Conservation (phyloP, 2,888 invertebrate genomes). For the Camponotus fellah region DNA sequence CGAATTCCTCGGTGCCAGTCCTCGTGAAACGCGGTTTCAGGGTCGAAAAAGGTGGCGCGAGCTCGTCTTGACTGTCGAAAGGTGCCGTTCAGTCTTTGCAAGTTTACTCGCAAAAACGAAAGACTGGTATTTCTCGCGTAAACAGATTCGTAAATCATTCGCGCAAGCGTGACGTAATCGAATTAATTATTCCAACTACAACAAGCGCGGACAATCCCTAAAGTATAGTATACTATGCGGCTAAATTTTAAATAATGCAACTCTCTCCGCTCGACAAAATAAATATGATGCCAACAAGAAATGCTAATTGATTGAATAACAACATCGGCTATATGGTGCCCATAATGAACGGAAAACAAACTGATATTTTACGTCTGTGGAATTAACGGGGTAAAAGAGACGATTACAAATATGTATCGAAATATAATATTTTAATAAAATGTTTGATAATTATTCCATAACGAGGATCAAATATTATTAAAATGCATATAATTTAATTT, state of each 20-base stretch:
- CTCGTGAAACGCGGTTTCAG: constrained; percentile 59
- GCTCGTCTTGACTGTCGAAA: constrained; percentile 55
- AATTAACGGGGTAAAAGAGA: constrained; percentile 40
- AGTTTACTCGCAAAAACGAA: constrained; percentile 19
- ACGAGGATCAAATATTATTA: constrained; percentile 22
- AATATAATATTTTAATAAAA: constrained; percentile 35
- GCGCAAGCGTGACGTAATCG: constrained; percentile 13
- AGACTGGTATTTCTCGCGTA: background rate
- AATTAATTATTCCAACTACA: constrained; percentile 42
- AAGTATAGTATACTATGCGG: background rate
- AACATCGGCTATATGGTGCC: constrained; percentile 1
- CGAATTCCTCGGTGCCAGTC: constrained; percentile 41
- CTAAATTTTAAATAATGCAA: constrained; percentile 26
- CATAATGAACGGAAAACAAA: constrained; percentile 29
- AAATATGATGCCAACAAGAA: background rate
- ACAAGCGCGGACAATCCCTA: background rate
- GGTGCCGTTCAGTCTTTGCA: constrained; percentile 16
- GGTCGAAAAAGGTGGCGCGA: constrained; percentile 55
- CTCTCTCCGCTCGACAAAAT: background rate
- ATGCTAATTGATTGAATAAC: constrained; percentile 41
- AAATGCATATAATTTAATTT: constrained; percentile 12
- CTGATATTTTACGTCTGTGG: constrained; percentile 8
- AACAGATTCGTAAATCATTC: constrained; percentile 41
- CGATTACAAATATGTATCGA: constrained; percentile 5
- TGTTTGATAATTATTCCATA: constrained; percentile 30